Evolutionary conservation across 1,140 invertebrate species (phyloP), one percentile per base, ranked within the genome.

Genomic region (Apocrypta bakeri): DNA sequence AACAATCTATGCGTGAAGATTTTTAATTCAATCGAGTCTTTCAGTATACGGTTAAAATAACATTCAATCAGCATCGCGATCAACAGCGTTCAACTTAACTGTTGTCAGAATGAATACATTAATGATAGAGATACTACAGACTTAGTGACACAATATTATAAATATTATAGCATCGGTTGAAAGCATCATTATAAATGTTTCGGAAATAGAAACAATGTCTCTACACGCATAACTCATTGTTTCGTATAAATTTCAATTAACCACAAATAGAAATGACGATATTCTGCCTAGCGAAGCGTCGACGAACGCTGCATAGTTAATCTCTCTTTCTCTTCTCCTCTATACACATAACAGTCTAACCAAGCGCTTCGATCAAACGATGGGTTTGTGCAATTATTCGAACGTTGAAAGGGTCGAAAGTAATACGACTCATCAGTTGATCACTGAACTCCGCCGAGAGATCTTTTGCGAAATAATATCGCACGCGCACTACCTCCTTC

Each of bases 201-300:
- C 66, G 37, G 31, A 31, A 71, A 69, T 71, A 56, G 21, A 79
- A 79, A 79, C 77, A 79, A 79, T 79, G 68, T 71, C 64, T 48
- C 11, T 56, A 66, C 64, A n/a, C 48, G 17, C 40, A 42, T 66
- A 56, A 56, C 25, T 31, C 64, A n/a, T n/a, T 80, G 2, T 72
- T 63, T n/a, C 27, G 8, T 8, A n/a, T 81, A 81, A 81, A 73
- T 81, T 74, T 81, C 61, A 81, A 81, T 81, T 74, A 81, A 31
- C 4, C n/a, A 7, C 31, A 9, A 56, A 64, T 81, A 66, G 66
- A 74, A 74, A 81, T 73, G 40, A 63, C 78, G 42, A 11, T 63
- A n/a, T n/a, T n/a, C n/a, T 56, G 2, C n/a, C 48, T 56, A 2
- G 33, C 33, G 40, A 37, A 61, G 11, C 24, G 40, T 80, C 73